These are phyloP conservation scores for Caenorhabditis afra DNA, from an alignment of 2,888 invertebrate genomes.

Conservation along the genomic window DNA sequence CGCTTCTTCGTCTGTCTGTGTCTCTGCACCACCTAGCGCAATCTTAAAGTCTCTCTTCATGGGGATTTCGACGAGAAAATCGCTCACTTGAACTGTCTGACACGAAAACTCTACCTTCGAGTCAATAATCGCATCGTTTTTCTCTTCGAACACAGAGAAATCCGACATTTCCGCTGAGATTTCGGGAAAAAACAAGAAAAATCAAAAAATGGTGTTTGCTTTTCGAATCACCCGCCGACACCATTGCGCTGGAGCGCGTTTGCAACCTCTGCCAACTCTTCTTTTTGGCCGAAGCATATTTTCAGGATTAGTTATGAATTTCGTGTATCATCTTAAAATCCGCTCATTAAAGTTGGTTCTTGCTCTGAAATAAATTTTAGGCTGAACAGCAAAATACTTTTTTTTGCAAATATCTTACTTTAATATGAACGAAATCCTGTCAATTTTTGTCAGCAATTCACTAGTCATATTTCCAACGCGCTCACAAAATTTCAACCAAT, in stretches of 20 bases:
- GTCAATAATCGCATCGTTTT: background rate
- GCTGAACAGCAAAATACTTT: too few relatives aligned
- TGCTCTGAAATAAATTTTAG: too few relatives aligned
- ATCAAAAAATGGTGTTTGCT: background rate
- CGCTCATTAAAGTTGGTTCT: too few relatives aligned
- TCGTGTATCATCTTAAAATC: too few relatives aligned
- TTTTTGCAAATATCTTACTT: conserved; percentile 6
- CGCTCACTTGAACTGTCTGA: conserved; percentile 42
- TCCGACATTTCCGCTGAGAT: conserved; percentile 20
- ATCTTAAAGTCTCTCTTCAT: conserved; percentile 16
- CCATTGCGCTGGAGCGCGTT: conserved; percentile 33
- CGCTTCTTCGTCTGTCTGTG: conserved; percentile 25
- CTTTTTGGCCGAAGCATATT: too few relatives aligned
- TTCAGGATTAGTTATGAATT: too few relatives aligned
- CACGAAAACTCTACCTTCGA: conserved; percentile 17
- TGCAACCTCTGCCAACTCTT: conserved; percentile 6
- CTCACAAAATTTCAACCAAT: conserved; percentile 18
- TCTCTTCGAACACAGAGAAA: conserved; percentile 43
- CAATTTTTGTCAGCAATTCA: background rate
- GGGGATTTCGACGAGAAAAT: background rate
- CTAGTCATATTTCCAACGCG: background rate
- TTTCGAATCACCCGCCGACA: conserved; percentile 40
- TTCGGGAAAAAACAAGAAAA: background rate
- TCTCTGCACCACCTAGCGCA: background rate
- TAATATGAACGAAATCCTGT: conserved; percentile 2